A percentile compares a stretch with the other conserved stretches of the same genome.
These are phyloP conservation scores for Calonectris borealis DNA, from an alignment of 2,113 vertebrate species.

Conservation along the genomic window DNA sequence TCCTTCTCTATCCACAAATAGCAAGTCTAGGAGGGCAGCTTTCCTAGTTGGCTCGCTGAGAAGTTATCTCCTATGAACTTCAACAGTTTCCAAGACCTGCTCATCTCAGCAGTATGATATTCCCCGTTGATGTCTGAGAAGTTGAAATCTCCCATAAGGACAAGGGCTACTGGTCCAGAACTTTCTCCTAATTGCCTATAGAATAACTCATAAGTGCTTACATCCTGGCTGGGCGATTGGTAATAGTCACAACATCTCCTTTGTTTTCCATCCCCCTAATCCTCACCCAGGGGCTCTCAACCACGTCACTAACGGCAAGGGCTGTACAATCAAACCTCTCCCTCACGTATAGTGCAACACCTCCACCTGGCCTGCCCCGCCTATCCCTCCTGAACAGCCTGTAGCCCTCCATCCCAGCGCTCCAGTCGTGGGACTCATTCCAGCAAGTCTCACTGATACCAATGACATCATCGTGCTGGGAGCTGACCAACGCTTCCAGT, in stretches of 20 bases:
- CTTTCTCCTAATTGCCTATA: too few relatives aligned
- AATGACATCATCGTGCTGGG: not conserved
- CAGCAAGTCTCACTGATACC: not conserved
- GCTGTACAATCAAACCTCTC: too few relatives aligned
- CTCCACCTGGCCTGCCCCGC: not conserved
- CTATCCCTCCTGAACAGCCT: not conserved
- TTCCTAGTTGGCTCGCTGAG: not conserved
- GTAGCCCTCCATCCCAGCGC: not conserved
- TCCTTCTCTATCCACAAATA: not conserved
- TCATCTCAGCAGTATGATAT: too few relatives aligned
- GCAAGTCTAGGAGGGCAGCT: not conserved
- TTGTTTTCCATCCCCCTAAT: too few relatives aligned
- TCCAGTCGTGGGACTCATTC: fast-evolving
- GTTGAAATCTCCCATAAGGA: too few relatives aligned
- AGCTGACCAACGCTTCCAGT: not conserved
- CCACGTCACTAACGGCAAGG: not conserved
- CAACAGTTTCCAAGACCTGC: too few relatives aligned
- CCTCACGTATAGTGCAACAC: not conserved
- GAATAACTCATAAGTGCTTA: too few relatives aligned
- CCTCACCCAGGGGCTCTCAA: not conserved
- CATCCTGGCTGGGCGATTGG: too few relatives aligned
- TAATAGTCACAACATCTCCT: too few relatives aligned
- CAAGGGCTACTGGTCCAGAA: too few relatives aligned
- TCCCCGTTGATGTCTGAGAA: too few relatives aligned
- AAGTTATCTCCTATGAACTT: too few relatives aligned